A percentile compares a stretch with the other conserved stretches of the same genome.
These are phyloP conservation scores for Micrastur ruficollis DNA, from an alignment of 2,797 vertebrate species.

Conservation along the genomic window DNA sequence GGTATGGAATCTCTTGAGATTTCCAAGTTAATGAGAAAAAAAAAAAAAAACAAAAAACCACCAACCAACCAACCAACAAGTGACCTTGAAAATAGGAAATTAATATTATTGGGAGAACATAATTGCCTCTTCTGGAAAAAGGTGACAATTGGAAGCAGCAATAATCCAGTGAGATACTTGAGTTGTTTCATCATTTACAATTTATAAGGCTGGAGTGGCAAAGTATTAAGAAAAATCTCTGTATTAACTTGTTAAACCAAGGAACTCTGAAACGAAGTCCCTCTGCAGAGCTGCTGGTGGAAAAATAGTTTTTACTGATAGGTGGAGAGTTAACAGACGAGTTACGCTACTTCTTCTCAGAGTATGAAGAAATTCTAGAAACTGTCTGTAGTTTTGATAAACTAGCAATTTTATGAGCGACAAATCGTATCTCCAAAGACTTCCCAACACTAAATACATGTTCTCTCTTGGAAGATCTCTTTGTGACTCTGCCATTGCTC, in stretches of 20 bases:
- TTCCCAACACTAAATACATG: background rate
- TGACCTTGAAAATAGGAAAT: background rate
- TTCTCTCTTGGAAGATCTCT: background rate
- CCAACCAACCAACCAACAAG: background rate
- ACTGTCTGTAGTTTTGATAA: constrained; percentile 3
- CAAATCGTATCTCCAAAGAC: background rate
- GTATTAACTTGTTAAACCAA: background rate
- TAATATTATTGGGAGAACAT: background rate
- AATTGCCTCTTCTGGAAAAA: background rate
- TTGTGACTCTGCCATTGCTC: constrained; percentile 21
- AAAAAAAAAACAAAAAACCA: background rate
- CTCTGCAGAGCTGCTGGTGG: background rate
- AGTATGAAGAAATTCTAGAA: background rate
- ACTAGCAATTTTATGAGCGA: constrained; percentile 19
- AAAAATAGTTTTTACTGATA: background rate
- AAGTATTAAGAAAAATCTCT: background rate
- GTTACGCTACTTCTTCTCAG: background rate
- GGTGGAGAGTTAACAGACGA: background rate
- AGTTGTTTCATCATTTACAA: background rate
- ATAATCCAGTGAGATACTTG: background rate
- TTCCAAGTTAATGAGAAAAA: background rate
- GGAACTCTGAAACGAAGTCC: background rate
- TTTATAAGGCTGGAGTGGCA: background rate
- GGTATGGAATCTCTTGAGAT: background rate
- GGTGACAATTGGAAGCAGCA: background rate